phyloP scores from a whole-genome alignment of 2,888 invertebrate genomes.

The Caenorhabditis afra region DNA sequence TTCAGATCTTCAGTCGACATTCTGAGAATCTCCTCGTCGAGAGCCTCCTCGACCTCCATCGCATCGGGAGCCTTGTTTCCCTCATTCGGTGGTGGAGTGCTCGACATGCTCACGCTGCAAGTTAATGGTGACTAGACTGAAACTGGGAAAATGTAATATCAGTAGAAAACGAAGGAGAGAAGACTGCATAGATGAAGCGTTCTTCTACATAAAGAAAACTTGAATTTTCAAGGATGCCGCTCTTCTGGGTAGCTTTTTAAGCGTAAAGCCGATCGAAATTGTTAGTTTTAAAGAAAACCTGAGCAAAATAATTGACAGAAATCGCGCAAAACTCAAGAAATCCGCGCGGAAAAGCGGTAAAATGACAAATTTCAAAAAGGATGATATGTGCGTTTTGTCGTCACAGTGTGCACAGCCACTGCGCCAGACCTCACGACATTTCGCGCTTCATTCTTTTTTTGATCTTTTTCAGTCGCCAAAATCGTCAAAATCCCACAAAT shows the following conservation, averaged over 20 bases:
- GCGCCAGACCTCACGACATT: slow-evolving; percentile 46
- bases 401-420: slow-evolving; percentile 32
- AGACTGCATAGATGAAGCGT: too few relatives aligned
- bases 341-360: slow-evolving; percentile 3
- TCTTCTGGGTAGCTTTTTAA: too few relatives aligned
- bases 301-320: too few relatives aligned
- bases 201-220: too few relatives aligned
- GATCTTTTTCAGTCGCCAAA: too few relatives aligned
- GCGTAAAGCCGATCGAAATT: too few relatives aligned
- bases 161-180: too few relatives aligned
- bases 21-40: slow-evolving; percentile 79
- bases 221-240: too few relatives aligned
- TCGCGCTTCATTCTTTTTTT: not conserved
- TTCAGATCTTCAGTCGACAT: slow-evolving; percentile 80
- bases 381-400: slow-evolving; percentile 51
- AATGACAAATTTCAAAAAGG: slow-evolving; percentile 37
- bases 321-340: not conserved
- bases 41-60: slow-evolving; percentile 71
- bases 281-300: too few relatives aligned
- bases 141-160: too few relatives aligned
- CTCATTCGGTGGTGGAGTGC: slow-evolving; percentile 46
- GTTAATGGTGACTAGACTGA: too few relatives aligned
- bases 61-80: slow-evolving; percentile 59
- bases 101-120: slow-evolving; percentile 37
- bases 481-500: not conserved